These are phyloP conservation scores for Aleiodes sp. DNA, from an alignment of 1,140 invertebrate genomes.

Conservation along the genomic window DNA sequence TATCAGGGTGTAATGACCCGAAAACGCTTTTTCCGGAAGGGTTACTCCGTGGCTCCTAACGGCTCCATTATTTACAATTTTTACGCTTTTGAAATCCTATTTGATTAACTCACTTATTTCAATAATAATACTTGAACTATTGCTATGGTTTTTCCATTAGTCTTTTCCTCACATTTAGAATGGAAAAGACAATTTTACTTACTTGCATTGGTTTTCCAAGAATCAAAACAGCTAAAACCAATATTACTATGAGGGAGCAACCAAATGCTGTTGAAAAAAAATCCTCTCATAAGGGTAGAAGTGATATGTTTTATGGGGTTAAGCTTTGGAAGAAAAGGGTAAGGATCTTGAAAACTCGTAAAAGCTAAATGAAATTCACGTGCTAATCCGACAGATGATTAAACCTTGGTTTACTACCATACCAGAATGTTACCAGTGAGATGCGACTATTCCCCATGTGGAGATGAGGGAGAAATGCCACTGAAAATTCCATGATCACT, in stretches of 20 bases:
- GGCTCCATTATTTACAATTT: conserved; percentile 19
- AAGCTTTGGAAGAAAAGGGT: conserved; percentile 10
- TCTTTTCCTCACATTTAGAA: no score
- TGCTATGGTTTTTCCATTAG: no score
- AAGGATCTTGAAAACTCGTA: conserved; percentile 63
- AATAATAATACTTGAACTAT: no score
- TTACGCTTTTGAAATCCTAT: neutral
- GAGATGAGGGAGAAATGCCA: conserved; percentile 15
- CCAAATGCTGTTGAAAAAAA: neutral
- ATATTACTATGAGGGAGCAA: neutral
- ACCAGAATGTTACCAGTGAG: conserved; percentile 38
- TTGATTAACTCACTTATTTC: neutral
- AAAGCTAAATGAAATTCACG: conserved; percentile 63
- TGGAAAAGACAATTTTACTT: no score
- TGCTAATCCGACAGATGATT: conserved; percentile 57
- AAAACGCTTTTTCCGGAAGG: conserved; percentile 66
- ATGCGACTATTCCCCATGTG: conserved; percentile 9
- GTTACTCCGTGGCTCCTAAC: conserved; percentile 44
- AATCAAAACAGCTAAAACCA: neutral
- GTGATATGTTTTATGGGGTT: conserved; percentile 10
- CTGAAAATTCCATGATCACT: conserved; percentile 10
- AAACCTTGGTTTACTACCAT: conserved; percentile 51
- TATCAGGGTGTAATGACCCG: conserved; percentile 65
- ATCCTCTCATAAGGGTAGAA: conserved; percentile 14
- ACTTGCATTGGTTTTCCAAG: no score